Conservation (phyloP, 2,113 vertebrate genomes). For the Grantiella picta region DNA sequence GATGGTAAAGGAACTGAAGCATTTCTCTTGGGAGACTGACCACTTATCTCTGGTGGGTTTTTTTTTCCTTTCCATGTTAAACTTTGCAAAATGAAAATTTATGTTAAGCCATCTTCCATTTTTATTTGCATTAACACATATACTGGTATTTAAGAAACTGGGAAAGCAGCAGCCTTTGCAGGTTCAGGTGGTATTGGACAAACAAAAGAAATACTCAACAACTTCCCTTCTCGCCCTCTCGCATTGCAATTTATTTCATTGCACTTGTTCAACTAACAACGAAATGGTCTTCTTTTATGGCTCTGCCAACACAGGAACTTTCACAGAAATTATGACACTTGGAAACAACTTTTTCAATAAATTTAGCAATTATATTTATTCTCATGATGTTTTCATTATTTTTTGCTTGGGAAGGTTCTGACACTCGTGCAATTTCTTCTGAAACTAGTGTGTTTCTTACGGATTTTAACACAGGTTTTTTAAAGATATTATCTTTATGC, state of each 20-base stretch:
- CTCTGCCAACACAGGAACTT: neutral
- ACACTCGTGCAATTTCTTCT: neutral
- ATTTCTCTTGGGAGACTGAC: neutral
- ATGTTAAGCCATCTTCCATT: neutral
- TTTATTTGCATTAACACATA: neutral
- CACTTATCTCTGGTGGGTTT: neutral
- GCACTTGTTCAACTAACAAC: neutral
- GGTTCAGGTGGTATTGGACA: neutral
- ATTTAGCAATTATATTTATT: neutral
- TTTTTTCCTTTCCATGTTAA: neutral
- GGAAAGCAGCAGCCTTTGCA: neutral
- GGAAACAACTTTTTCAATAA: neutral
- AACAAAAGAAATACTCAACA: neutral
- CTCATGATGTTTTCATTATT: neutral
- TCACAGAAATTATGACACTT: neutral
- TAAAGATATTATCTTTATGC: neutral
- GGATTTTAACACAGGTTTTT: neutral
- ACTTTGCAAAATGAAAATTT: neutral
- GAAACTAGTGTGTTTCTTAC: neutral
- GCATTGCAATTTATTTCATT: neutral
- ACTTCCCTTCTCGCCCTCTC: neutral
- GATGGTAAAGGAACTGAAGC: neutral
- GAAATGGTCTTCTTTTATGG: neutral
- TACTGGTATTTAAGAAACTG: neutral
- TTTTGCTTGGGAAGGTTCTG: neutral